Percentiles rank a stretch among this genome's conserved stretches.
Evolutionary conservation across 2,888 invertebrate species (phyloP).

Genomic region (Archips crataeganus): DNA sequence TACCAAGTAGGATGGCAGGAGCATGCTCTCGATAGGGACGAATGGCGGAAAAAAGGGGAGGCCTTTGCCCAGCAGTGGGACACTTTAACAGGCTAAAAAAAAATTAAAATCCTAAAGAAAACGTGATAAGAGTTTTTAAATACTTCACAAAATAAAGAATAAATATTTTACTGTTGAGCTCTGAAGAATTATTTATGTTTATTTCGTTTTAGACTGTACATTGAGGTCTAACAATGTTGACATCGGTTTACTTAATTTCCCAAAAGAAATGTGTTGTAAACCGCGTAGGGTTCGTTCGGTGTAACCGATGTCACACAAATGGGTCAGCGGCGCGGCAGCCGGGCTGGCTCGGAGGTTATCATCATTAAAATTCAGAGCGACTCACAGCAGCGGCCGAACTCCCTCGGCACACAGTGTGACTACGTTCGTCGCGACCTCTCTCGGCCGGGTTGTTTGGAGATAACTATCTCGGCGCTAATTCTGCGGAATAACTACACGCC

Average conservation of each 20-base stretch:
- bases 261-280: not conserved
- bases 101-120: too few species aligned
- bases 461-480: conserved; percentile 31
- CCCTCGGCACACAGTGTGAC: not conserved
- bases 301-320: conserved; percentile 40
- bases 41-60: too few species aligned
- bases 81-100: too few species aligned
- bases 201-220: not conserved
- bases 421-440: conserved; percentile 1
- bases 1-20: too few species aligned
- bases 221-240: not conserved
- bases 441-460: conserved; percentile 23
- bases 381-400: conserved; percentile 23
- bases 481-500: conserved; percentile 6
- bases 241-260: conserved; percentile 2
- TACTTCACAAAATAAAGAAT: too few species aligned
- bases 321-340: conserved; percentile 44
- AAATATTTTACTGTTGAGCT: too few species aligned
- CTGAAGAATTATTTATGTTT: too few species aligned
- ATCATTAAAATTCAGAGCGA: conserved; percentile 50
- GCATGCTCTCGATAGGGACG: too few species aligned
- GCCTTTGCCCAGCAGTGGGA: too few species aligned
- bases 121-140: too few species aligned
- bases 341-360: conserved; percentile 41
- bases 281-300: not conserved